These are phyloP conservation scores for Drosophila quinaria DNA, from an alignment of 2,888 invertebrate genomes.

Conservation along the genomic window DNA sequence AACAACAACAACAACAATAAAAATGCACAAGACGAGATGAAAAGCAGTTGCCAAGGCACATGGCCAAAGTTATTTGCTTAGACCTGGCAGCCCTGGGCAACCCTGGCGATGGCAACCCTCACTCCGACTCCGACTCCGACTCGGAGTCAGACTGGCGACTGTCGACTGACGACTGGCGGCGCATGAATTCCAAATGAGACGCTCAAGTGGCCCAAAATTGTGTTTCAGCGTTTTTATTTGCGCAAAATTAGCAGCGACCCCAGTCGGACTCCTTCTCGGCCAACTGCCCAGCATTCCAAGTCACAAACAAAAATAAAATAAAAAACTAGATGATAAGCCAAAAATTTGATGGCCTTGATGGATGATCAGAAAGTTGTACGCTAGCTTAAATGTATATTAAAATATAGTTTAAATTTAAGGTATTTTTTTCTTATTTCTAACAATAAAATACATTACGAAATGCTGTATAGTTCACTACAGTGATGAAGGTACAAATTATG, in stretches of 20 bases:
- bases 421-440: too few species aligned
- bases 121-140: not conserved
- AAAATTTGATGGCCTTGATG: too few species aligned
- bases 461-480: too few species aligned
- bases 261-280: not conserved
- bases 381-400: too few species aligned
- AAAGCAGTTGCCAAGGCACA: slow-evolving; percentile 56
- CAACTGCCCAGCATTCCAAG: not conserved
- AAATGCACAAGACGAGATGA: slow-evolving; percentile 32
- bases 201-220: slow-evolving; percentile 69
- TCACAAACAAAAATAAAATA: not conserved
- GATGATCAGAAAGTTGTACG: too few species aligned
- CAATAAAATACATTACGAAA: too few species aligned
- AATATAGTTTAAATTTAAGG: too few species aligned
- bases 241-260: slow-evolving; percentile 69
- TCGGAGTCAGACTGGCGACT: not conserved
- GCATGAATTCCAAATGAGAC: slow-evolving; percentile 79
- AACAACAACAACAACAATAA: too few species aligned
- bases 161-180: slow-evolving; percentile 42
- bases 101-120: not conserved
- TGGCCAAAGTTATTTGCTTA: slow-evolving; percentile 73
- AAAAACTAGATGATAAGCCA: too few species aligned
- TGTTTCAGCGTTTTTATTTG: slow-evolving; percentile 76
- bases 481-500: too few species aligned
- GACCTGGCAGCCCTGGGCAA: slow-evolving; percentile 44